Conservation (phyloP, 64 coral and sea anemone genomes). For the Hydrozoanthus tunicans region DNA sequence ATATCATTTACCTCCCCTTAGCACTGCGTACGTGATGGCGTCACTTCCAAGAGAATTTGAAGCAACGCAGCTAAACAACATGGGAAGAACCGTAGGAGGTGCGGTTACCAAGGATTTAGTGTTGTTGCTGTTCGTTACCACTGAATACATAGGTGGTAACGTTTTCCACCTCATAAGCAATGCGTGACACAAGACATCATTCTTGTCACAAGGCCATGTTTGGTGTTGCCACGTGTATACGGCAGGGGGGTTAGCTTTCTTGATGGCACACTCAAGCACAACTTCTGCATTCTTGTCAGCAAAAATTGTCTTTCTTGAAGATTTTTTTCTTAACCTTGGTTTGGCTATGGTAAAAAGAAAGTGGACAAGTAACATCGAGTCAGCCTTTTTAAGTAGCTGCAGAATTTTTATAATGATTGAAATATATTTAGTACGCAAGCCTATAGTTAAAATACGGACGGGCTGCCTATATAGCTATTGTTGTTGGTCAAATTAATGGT, state of each 20-base stretch:
- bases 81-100: not conserved
- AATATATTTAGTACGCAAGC: no score
- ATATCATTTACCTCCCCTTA: conserved; percentile 18
- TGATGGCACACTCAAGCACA: conserved; percentile 18
- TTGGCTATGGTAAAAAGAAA: not conserved
- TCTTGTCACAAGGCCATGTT: conserved; percentile 42
- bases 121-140: conserved; percentile 5
- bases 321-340: conserved; percentile 20
- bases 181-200: conserved; percentile 32
- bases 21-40: conserved; percentile 21
- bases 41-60: conserved; percentile 38
- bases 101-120: conserved; percentile 21
- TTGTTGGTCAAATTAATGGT: no score
- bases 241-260: conserved; percentile 28
- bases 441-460: no score
- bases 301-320: conserved; percentile 7
- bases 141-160: not conserved
- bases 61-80: conserved; percentile 39
- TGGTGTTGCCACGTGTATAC: conserved; percentile 39
- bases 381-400: no score
- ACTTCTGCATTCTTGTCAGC: conserved; percentile 13
- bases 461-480: no score
- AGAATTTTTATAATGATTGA: no score
- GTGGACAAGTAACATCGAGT: not conserved
- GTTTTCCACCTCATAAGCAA: conserved; percentile 23